phyloP scores from a whole-genome alignment of 2,113 vertebrate genomes.

The Nesoenas mayeri region DNA sequence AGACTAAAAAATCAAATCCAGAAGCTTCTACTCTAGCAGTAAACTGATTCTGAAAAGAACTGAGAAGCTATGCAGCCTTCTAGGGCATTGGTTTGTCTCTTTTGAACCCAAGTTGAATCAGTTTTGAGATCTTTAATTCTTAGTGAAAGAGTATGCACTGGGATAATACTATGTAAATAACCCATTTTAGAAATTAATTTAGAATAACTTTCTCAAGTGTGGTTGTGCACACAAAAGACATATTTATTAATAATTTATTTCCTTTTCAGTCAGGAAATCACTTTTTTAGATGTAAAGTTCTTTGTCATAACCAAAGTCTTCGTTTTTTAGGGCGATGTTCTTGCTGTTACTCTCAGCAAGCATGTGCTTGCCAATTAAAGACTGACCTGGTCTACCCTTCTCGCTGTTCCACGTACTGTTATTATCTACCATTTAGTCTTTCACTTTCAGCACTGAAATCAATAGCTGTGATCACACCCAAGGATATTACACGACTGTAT shows the following conservation, averaged over 20 bases:
- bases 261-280: not conserved
- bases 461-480: conserved; percentile 46
- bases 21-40: not conserved
- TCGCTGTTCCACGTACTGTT: not conserved
- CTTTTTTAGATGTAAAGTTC: not conserved
- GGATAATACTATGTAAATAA: not conserved
- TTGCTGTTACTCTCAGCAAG: not conserved
- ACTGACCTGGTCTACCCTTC: not conserved
- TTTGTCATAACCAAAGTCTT: not conserved
- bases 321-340: not conserved
- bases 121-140: not conserved
- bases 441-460: conserved; percentile 18
- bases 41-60: not conserved
- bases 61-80: not conserved
- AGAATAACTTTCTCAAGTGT: not conserved
- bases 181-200: not conserved
- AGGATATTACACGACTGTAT: not conserved
- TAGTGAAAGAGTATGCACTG: not conserved
- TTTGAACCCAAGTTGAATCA: not conserved
- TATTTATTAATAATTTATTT: not conserved
- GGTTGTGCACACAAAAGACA: not conserved
- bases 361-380: not conserved
- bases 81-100: not conserved
- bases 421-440: not conserved
- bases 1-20: not conserved